These are phyloP conservation scores for Mellivora capensis DNA, from an alignment of 2,113 vertebrate species.

Conservation along the genomic window DNA sequence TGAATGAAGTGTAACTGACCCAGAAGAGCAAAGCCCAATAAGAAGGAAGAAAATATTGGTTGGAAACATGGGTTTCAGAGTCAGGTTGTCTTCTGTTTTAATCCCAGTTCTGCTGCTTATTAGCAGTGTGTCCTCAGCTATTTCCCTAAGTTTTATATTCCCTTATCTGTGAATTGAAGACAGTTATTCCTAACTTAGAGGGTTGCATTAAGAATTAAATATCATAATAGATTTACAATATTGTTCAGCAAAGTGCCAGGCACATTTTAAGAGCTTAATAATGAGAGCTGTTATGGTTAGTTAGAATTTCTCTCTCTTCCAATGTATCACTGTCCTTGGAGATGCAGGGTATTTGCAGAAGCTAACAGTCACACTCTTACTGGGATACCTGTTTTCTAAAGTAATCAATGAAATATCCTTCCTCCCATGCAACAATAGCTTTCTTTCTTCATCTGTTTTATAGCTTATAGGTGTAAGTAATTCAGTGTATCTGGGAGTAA, in stretches of 20 bases:
- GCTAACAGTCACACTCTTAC: not conserved
- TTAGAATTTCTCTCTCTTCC: not conserved
- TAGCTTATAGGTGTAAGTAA: not conserved
- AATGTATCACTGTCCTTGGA: not conserved
- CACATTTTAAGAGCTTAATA: slow-evolving; percentile 31
- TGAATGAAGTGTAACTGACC: not conserved
- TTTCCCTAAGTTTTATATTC: not conserved
- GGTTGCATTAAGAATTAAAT: not conserved
- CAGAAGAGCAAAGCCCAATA: not conserved
- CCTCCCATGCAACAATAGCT: not conserved
- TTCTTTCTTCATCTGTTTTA: not conserved
- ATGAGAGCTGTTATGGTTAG: not conserved
- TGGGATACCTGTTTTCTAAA: not conserved
- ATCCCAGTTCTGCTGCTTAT: not conserved
- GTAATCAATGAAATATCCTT: not conserved
- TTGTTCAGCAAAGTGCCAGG: not conserved
- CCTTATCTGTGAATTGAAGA: not conserved
- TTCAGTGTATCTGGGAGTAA: not conserved
- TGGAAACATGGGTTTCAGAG: not conserved
- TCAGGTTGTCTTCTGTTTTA: not conserved
- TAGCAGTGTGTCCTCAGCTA: not conserved
- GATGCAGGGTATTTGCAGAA: not conserved
- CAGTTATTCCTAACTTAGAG: not conserved
- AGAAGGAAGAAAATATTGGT: not conserved
- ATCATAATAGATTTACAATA: not conserved